Base-by-base conservation (phyloP, 2,888 invertebrate species). In the Epirrhoe tristata region DNA sequence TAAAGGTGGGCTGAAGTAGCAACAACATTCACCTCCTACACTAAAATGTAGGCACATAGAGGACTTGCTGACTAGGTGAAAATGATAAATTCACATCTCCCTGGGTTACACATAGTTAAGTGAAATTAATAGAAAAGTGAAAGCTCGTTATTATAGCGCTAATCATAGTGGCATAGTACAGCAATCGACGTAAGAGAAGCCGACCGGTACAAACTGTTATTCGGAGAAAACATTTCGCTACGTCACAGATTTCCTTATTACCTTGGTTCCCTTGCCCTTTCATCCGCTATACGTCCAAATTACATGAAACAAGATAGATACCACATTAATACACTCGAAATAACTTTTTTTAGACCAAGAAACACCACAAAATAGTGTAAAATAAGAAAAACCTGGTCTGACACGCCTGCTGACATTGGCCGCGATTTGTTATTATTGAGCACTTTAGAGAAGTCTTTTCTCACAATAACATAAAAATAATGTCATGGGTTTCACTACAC, bases 351-450 rank as follows among this genome's bases (percentile, higher is more conserved):
- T 74, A 65, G 67, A 67, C 60, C 66, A 70, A 78, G 72, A 82
- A 83, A 81, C 69, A 75, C 71, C 72, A 78, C 77, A 80, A 85
- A 82, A 76, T 82, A 76, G 78, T 75, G 74, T 74, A 78, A 86
- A 87, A 89, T 82, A 82, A 78, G 82, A 91, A 89, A 93, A 96
- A 97, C 97, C 97, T 97, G 97, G 95, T 97, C 97, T 95, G 96
- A 96, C 96, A 97, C 96, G 96, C 96, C 96, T 96, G 97, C 96
- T 96, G 96, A 97, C 97, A 97, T 97, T 96, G 96, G 96, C 96
- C 94, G 95, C 94, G 94, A 94, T 94, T 94, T 91, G 84, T 75
- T 83, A 86, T 84, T 93, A 91, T 89, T 92, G 88, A 91, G 87
- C 91, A 91, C 92, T 89, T 64, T 89, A 83, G 83, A 76, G 80